Conservation (phyloP, 2,797 vertebrate genomes). For the Lateolabrax maculatus region DNA sequence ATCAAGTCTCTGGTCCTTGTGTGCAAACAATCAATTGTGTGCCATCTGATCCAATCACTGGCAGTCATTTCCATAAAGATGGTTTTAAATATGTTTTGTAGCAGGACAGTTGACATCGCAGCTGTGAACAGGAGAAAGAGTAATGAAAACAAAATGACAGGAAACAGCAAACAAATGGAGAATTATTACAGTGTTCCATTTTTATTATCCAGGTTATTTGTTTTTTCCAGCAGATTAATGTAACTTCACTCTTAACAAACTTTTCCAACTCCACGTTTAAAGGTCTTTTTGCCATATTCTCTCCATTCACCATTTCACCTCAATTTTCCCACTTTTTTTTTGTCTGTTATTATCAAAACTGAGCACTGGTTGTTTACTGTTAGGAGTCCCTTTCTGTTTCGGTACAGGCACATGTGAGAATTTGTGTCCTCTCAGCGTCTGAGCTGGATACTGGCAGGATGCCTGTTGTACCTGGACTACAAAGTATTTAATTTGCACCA, state of each 20-base stretch:
- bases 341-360: neutral
- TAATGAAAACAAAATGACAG: neutral
- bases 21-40: too few species aligned
- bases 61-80: neutral
- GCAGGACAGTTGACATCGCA: too few species aligned
- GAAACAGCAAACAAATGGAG: neutral
- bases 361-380: conserved; percentile 1
- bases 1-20: neutral
- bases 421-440: conserved; percentile 2
- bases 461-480: conserved; percentile 12
- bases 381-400: neutral
- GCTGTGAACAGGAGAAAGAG: neutral
- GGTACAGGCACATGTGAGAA: neutral
- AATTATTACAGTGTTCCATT: neutral
- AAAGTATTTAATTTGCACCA: conserved; percentile 33
- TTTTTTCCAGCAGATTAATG: neutral
- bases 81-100: neutral
- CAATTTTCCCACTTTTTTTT: neutral
- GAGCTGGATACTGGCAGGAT: conserved; percentile 1
- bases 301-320: neutral
- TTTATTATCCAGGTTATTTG: neutral
- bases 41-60: neutral
- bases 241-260: neutral
- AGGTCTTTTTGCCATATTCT: neutral
- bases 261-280: neutral